Evolutionary conservation across 1,140 invertebrate species (phyloP), one percentile per base, ranked within the genome.

Genomic region (Eubasilissa regina): DNA sequence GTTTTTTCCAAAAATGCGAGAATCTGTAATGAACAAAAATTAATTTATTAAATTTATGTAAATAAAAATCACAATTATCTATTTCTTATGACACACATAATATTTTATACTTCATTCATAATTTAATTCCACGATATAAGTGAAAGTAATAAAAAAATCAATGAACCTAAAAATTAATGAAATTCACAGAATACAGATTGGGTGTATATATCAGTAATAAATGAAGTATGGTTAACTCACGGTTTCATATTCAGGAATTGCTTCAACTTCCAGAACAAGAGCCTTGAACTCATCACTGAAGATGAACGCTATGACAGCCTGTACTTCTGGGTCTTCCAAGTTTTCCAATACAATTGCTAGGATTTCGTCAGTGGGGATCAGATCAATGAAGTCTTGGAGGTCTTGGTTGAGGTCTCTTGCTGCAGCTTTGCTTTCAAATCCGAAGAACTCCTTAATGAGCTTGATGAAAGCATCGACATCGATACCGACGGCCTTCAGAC

Each of bases 381-480:
- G 25, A 6, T 35, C 25, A 6, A 35, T 35, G 25, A 35, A 35
- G 25, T 35, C 25, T 35, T 13, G 15, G 8, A 66, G 11, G 62
- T 60, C 21, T 25, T 62, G 11, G 48, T 51, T 51, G 11, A 51
- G 48, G 3, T 15, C 48, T 8, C 48, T 51, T 12, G 48, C 48
- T 3, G 3, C n/a, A 15, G n/a, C 13, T 19, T 11, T 25, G 10
- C 51, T 47, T 35, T 48, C 48, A 21, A 68, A 62, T 35, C 75
- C 75, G 25, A 77, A 77, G 4, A 77, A n/a, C 9, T 48, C n/a
- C 15, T 68, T 66, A 4, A 77, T 13, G 7, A 55, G n/a, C 10
- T 10, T 12, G 10, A 68, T 51, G 60, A 68, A 44, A n/a, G n/a
- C 48, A 3, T 55, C 62, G 10, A 77, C 25, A 17, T 77, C 62